Percentiles rank a stretch among this genome's conserved stretches.
phyloP scores from a whole-genome alignment of 1,140 invertebrate species.

The Nasonia longicornis region DNA sequence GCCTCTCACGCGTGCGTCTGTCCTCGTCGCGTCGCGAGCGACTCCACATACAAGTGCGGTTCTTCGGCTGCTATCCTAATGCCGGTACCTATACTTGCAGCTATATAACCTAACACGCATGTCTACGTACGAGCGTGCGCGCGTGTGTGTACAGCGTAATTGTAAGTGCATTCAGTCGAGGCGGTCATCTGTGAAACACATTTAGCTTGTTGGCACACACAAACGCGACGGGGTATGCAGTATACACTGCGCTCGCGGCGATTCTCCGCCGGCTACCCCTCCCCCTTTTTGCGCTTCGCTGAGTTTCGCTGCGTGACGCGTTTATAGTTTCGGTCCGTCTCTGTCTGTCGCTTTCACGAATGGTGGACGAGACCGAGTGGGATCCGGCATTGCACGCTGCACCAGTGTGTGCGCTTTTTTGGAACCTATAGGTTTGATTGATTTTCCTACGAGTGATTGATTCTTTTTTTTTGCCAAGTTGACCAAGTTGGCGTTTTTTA shows the following conservation, averaged over 20 bases:
- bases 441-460: background rate
- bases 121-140: constrained; percentile 8
- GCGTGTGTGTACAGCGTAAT: constrained; percentile 36
- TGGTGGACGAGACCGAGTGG: background rate
- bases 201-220: constrained; percentile 69
- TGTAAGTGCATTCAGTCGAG: constrained; percentile 59
- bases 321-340: background rate
- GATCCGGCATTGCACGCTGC: background rate
- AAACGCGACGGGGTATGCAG: constrained; percentile 29
- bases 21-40: constrained; percentile 25
- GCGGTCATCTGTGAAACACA: constrained; percentile 69
- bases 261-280: background rate
- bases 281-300: constrained; percentile 30
- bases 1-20: background rate
- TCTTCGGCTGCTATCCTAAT: background rate
- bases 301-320: constrained; percentile 12
- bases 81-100: background rate
- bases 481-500: no score
- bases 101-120: background rate
- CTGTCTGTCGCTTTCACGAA: background rate
- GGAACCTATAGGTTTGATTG: background rate
- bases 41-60: constrained; percentile 47
- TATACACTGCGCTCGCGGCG: background rate
- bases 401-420: background rate
- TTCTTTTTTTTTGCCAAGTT: background rate